phyloP scores from a whole-genome alignment of 2,797 vertebrate genomes.

The Enteromius treurensis region DNA sequence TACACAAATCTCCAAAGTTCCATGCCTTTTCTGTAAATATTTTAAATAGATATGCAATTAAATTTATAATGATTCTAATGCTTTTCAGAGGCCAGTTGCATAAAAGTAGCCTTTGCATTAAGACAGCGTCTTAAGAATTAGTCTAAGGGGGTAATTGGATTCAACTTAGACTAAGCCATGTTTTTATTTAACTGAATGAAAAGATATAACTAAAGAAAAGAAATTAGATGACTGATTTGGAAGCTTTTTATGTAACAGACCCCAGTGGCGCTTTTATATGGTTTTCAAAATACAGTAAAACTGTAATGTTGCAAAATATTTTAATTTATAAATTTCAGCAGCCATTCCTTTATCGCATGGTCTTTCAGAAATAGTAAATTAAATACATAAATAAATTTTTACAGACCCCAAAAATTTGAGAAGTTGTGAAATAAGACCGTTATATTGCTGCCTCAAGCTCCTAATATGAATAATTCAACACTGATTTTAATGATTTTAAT shows the following conservation, averaged over 20 bases:
- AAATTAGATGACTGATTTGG: not conserved
- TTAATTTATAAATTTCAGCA: not conserved
- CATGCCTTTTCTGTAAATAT: not conserved
- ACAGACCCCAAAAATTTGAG: not conserved
- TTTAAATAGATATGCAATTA: not conserved
- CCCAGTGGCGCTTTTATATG: not conserved
- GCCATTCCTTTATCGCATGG: not conserved
- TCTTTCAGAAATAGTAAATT: not conserved
- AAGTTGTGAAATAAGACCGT: not conserved
- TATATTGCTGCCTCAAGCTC: not conserved
- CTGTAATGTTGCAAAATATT: not conserved
- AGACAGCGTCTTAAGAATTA: not conserved
- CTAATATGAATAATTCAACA: not conserved
- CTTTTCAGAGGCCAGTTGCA: not conserved
- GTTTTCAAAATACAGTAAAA: not conserved
- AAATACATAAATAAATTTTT: not conserved
- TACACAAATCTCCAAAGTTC: not conserved
- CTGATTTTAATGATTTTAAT: too few species aligned
- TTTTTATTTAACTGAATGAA: not conserved
- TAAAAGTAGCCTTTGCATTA: not conserved
- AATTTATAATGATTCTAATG: not conserved
- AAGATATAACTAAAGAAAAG: not conserved
- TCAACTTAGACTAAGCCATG: not conserved
- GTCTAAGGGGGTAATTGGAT: not conserved
- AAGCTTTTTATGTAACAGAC: not conserved